Evolutionary conservation across 2,113 vertebrate species (phyloP).

Genomic region (Rissa tridactyla): DNA sequence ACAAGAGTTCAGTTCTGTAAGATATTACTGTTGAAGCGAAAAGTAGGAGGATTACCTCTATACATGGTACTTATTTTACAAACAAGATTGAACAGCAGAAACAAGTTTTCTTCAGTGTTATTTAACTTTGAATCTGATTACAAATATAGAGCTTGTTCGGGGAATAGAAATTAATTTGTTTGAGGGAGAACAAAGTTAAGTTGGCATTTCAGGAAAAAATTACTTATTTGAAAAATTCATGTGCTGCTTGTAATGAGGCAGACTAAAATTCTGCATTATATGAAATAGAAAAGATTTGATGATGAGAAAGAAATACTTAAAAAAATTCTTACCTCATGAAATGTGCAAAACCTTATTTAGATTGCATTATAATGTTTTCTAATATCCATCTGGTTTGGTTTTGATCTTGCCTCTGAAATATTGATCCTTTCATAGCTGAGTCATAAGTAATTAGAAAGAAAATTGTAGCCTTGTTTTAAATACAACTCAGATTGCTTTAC

Average conservation of each 20-base stretch:
- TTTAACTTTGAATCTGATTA: background rate
- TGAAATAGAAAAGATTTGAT: background rate
- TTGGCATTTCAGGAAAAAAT: background rate
- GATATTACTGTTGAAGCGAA: background rate
- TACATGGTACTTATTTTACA: background rate
- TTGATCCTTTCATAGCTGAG: conserved; percentile 22
- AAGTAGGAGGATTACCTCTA: background rate
- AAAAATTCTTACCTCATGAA: conserved; percentile 26
- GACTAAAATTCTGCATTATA: background rate
- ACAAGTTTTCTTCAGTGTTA: background rate
- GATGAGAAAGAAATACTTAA: background rate
- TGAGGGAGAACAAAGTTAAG: background rate
- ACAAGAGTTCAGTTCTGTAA: background rate
- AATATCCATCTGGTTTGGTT: background rate
- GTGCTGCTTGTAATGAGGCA: background rate
- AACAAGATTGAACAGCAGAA: background rate
- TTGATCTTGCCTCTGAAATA: conserved; percentile 26
- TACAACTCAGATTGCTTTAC: background rate
- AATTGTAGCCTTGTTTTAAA: background rate
- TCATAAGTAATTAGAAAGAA: conserved; percentile 1
- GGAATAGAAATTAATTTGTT: background rate
- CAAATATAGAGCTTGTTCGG: background rate
- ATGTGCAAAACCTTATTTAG: conserved; percentile 16
- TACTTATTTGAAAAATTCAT: background rate
- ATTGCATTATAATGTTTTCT: conserved; percentile 23